Percentiles rank a stretch among this genome's conserved stretches.
phyloP scores from a whole-genome alignment of 2,888 invertebrate species.

The Apamea crenata region DNA sequence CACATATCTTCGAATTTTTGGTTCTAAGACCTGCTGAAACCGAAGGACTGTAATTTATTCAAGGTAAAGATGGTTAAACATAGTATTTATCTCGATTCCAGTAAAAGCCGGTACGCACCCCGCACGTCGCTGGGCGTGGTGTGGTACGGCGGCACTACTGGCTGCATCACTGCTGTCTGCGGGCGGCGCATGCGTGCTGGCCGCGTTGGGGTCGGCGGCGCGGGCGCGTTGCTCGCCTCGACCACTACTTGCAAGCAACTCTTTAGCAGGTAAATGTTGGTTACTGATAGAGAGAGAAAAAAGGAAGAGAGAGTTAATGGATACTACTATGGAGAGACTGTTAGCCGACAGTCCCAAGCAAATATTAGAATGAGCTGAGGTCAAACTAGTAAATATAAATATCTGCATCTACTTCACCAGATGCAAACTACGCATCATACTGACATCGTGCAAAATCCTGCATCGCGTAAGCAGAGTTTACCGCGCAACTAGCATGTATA shows the following conservation, averaged over 20 bases:
- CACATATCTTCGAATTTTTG: background rate
- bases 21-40: background rate
- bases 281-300: background rate
- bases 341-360: background rate
- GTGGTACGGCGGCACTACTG: constrained; percentile 93
- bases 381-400: background rate
- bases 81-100: constrained; percentile 61
- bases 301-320: background rate
- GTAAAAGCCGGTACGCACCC: constrained; percentile 88
- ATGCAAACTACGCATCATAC: too few species aligned
- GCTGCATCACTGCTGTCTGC: constrained; percentile 93
- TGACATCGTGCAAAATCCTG: too few species aligned
- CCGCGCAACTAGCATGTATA: too few species aligned
- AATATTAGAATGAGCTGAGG: background rate
- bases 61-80: too few species aligned
- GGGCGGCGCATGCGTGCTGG: constrained; percentile 93
- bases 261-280: constrained; percentile 92
- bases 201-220: constrained; percentile 95
- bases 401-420: too few species aligned
- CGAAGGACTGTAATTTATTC: too few species aligned
- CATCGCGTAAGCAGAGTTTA: too few species aligned
- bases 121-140: constrained; percentile 93
- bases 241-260: constrained; percentile 94
- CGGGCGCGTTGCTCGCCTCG: constrained; percentile 91
- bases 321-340: background rate